Base-by-base conservation (phyloP, 2,113 vertebrate genomes). In the Elephas maximus region DNA sequence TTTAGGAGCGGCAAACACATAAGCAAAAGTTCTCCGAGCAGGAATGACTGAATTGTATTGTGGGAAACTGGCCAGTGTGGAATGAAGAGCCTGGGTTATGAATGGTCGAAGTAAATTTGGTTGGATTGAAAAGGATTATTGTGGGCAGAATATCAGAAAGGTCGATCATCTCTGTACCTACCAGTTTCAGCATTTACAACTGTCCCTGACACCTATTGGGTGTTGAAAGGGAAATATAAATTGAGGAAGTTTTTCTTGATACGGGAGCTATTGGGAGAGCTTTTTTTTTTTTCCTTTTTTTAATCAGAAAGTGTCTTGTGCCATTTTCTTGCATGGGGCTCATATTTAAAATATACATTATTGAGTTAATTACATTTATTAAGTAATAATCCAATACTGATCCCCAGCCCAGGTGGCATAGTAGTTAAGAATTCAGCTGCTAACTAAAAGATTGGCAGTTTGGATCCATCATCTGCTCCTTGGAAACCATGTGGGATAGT, bases 1-100 rank as follows among this genome's bases (percentile, higher is more conserved):
- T 44, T 9, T 65, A n/a, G 57, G 28, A 73, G n/a, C 0, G 0
- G 26, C 3, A 12, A 18, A 0, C 5, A 33, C 0, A 2, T n/a
- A 53, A 65, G 53, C 65, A 44, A 21, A 74, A 15, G 9, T 11
- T 48, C 28, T 45, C 21, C 37, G 30, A 37, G n/a, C 51, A 65
- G 30, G 53, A 81, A 76, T 6, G 45, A 67, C 2, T 9, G 18
- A 69, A 30, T 2, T 6, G 30, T 24, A 37, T 30, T 10, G 14
- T 14, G 24, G 37, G 44, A 48, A 53, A 69, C 24, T 65, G 3
- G 45, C 17, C 10, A 8, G 17, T 33, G 48, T 2, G 2, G 28
- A 62, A 41, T 8, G 74, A 33, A 63, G 17, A 63, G 57, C 20
- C 33, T 65, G 44, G 21, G 48, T 12, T 4, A 10, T 14, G 24